phyloP scores from a whole-genome alignment of 2,113 vertebrate genomes.

The Dolichotis patagonum region DNA sequence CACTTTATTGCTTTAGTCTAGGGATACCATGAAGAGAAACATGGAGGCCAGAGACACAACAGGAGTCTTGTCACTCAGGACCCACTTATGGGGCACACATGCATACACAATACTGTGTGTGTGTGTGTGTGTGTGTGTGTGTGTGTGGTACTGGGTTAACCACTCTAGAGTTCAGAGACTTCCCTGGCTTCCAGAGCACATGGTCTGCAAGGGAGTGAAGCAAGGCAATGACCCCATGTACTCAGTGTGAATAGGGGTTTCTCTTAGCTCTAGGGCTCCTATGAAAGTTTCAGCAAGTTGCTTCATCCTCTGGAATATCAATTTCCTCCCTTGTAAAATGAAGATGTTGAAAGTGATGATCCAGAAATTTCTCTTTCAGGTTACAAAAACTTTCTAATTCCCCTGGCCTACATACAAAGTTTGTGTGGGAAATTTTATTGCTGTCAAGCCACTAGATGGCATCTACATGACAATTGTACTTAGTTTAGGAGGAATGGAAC shows the following conservation, averaged over 20 bases:
- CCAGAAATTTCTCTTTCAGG: not conserved
- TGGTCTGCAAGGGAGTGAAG: not conserved
- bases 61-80: not conserved
- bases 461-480: conserved; percentile 51
- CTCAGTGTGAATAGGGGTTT: not conserved
- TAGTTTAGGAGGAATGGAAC: conserved; percentile 55
- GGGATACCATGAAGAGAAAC: not conserved
- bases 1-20: not conserved
- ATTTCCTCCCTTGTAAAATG: not conserved
- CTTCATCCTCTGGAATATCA: not conserved
- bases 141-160: not conserved
- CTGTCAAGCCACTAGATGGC: conserved; percentile 60
- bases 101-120: not conserved
- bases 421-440: conserved; percentile 31
- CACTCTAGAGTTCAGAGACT: not conserved
- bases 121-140: no score
- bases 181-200: not conserved
- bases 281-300: not conserved
- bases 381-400: not conserved
- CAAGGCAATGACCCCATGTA: not conserved
- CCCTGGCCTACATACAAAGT: conserved; percentile 26
- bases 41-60: rapidly evolving
- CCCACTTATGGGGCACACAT: not conserved
- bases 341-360: not conserved
- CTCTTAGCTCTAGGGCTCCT: not conserved